Evolutionary conservation across 2,888 invertebrate genomes (phyloP).

Genomic region (Dilophus febrilis): DNA sequence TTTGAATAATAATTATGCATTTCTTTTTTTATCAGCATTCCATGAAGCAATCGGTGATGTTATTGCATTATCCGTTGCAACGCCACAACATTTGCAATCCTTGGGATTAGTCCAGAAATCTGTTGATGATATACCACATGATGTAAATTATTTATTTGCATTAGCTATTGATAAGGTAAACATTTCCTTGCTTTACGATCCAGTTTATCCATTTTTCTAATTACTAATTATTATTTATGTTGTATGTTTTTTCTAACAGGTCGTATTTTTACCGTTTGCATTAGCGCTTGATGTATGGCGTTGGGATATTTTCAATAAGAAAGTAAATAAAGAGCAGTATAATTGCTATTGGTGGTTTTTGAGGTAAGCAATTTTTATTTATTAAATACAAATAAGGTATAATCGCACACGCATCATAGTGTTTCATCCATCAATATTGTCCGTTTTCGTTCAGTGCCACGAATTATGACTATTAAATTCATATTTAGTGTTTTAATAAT

Average conservation of each 20-base stretch:
- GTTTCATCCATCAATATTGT: no score
- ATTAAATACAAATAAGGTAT: no score
- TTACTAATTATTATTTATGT: neutral
- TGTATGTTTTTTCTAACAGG: conserved; percentile 12
- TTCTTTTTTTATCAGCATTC: conserved; percentile 44
- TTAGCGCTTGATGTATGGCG: conserved; percentile 73
- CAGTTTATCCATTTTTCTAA: neutral
- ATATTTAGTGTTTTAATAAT: no score
- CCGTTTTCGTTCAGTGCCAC: no score
- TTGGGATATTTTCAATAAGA: conserved; percentile 67
- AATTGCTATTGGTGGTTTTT: conserved; percentile 82
- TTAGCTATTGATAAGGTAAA: conserved; percentile 68
- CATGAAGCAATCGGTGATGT: conserved; percentile 89
- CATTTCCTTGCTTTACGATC: neutral
- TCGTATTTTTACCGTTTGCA: conserved; percentile 63
- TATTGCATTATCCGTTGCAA: conserved; percentile 66
- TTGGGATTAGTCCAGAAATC: conserved; percentile 67
- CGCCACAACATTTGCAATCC: conserved; percentile 69
- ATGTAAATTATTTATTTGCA: conserved; percentile 69
- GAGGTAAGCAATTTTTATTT: conserved; percentile 32
- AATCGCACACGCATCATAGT: no score
- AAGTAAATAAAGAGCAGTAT: conserved; percentile 54
- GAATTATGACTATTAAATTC: no score
- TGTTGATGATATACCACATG: conserved; percentile 62
- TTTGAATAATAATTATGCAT: no score